phyloP scores from a whole-genome alignment of 2,888 invertebrate species.

The Tachina lurida region DNA sequence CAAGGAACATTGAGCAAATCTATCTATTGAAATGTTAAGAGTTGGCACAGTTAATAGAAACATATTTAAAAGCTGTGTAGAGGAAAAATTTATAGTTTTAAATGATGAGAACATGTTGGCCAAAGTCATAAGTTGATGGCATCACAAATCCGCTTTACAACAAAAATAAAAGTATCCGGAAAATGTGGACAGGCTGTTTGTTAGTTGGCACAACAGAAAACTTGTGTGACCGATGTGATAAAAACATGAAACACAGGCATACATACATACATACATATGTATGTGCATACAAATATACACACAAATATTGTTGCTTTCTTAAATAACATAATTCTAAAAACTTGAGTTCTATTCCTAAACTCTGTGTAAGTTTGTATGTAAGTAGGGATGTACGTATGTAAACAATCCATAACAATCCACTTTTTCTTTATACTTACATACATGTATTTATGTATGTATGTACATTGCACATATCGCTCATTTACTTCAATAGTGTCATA shows the following conservation, averaged over 20 bases:
- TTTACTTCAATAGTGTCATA: too few relatives aligned
- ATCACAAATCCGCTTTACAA: constrained; percentile 66
- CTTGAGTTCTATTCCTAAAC: constrained; percentile 20
- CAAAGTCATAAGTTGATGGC: constrained; percentile 51
- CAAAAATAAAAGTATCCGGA: constrained; percentile 68
- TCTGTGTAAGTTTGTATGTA: background rate
- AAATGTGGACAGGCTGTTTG: constrained; percentile 47
- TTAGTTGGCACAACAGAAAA: constrained; percentile 11
- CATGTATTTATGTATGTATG: too few relatives aligned
- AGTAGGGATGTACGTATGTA: too few relatives aligned
- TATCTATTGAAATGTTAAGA: constrained; percentile 51
- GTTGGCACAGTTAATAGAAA: constrained; percentile 67
- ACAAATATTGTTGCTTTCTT: constrained; percentile 20
- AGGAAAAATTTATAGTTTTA: constrained; percentile 44
- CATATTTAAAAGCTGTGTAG: constrained; percentile 36
- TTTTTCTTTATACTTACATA: background rate
- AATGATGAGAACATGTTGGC: constrained; percentile 66
- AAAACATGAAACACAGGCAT: background rate
- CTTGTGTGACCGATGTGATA: constrained; percentile 40
- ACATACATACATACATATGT: background rate
- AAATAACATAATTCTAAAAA: constrained; percentile 46
- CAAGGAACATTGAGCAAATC: constrained; percentile 42
- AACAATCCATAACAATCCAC: constrained; percentile 7
- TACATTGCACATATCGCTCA: too few relatives aligned
- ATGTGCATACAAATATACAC: background rate